A percentile compares a stretch with the other conserved stretches of the same genome.
These are phyloP conservation scores for Rhyacichthys aspro DNA, from an alignment of 2,797 vertebrate species.

Conservation along the genomic window DNA sequence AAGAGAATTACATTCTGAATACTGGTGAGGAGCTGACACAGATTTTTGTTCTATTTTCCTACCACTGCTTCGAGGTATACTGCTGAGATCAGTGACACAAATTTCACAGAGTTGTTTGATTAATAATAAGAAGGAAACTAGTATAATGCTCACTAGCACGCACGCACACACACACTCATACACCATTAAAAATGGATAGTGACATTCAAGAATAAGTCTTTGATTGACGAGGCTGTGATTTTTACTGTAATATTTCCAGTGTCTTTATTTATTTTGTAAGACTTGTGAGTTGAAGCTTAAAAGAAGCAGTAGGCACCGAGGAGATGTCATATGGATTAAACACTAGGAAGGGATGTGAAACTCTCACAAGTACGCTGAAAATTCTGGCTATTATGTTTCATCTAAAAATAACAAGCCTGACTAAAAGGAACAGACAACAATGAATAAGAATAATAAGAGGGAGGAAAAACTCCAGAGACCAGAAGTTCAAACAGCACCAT, in stretches of 20 bases:
- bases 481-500: conserved; percentile 66
- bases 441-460: conserved; percentile 51
- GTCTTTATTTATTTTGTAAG: conserved; percentile 77
- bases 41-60: conserved; percentile 74
- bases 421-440: conserved; percentile 71
- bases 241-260: conserved; percentile 77
- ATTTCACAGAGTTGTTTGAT: conserved; percentile 82
- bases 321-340: conserved; percentile 79
- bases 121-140: conserved; percentile 82
- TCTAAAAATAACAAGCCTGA: conserved; percentile 82
- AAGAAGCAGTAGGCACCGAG: conserved; percentile 65
- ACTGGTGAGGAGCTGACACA: conserved; percentile 70
- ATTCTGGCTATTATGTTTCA: conserved; percentile 79
- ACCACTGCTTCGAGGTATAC: conserved; percentile 68
- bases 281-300: conserved; percentile 69
- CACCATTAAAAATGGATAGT: conserved; percentile 79
- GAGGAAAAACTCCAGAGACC: conserved; percentile 63
- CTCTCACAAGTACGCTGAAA: conserved; percentile 69
- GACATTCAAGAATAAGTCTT: conserved; percentile 75
- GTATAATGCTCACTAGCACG: conserved; percentile 71
- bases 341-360: conserved; percentile 72
- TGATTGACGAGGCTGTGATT: conserved; percentile 77
- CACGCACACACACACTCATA: conserved; percentile 64
- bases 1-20: conserved; percentile 74
- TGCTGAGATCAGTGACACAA: conserved; percentile 77